A percentile compares a stretch with the other conserved stretches of the same genome.
Evolutionary conservation across 2,113 vertebrate species (phyloP).

Genomic region (Mobula hypostoma): DNA sequence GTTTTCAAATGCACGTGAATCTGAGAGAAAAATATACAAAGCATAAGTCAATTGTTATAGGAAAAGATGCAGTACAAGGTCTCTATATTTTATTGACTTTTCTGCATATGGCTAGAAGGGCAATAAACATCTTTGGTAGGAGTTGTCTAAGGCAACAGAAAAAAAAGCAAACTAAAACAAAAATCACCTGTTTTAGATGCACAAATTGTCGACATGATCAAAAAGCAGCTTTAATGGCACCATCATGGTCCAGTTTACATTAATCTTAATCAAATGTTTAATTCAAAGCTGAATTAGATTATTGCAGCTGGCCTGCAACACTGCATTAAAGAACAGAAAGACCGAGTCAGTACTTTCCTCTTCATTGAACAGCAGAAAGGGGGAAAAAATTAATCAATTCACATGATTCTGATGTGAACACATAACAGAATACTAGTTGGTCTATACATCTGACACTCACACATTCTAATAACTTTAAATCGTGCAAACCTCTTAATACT

Average conservation of each 20-base stretch:
- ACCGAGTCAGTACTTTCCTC: conserved; percentile 1
- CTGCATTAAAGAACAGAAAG: not conserved
- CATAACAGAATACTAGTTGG: conserved; percentile 20
- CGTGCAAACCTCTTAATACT: conserved; percentile 26
- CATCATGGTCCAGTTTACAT: not conserved
- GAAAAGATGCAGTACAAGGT: not conserved
- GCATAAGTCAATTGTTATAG: not conserved
- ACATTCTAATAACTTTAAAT: conserved; percentile 22
- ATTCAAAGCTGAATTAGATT: conserved; percentile 9
- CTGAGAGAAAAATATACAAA: not conserved
- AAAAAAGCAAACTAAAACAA: not conserved
- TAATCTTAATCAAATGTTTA: not conserved
- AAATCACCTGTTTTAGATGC: conserved; percentile 23
- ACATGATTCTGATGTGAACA: conserved; percentile 20
- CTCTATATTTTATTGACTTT: not conserved
- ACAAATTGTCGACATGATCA: conserved; percentile 25
- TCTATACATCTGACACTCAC: conserved; percentile 9
- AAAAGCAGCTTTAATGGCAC: conserved; percentile 29
- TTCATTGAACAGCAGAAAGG: not conserved
- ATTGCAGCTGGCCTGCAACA: not conserved
- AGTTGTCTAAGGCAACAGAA: conserved; percentile 20
- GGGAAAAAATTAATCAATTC: not conserved
- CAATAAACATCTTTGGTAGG: conserved; percentile 10
- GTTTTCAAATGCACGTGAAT: not conserved
- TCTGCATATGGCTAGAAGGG: not conserved